A percentile compares a stretch with the other conserved stretches of the same genome.
Conservation (phyloP, 2,888 invertebrate genomes). For the Congeria kusceri region DNA sequence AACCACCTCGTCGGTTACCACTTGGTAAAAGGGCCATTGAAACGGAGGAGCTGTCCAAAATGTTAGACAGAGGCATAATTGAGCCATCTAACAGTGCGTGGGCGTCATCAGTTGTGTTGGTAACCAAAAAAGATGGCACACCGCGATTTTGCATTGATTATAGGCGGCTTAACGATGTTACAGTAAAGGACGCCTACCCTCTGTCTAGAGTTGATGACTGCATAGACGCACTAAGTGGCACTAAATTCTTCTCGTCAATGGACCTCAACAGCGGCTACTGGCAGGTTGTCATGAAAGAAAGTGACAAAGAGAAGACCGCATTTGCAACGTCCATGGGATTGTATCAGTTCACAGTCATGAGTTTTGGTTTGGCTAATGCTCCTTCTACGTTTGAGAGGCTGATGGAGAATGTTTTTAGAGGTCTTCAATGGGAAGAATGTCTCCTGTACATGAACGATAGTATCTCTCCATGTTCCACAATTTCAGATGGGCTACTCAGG, state of each 20-base stretch:
- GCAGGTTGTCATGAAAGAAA: slow-evolving; percentile 49
- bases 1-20: slow-evolving; percentile 35
- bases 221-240: slow-evolving; percentile 30
- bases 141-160: slow-evolving; percentile 57
- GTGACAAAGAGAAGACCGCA: too few species aligned
- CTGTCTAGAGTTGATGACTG: slow-evolving; percentile 42
- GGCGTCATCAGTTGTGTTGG: slow-evolving; percentile 52
- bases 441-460: too few species aligned
- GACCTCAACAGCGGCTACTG: slow-evolving; percentile 63
- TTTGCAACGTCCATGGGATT: too few species aligned
- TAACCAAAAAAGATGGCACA: slow-evolving; percentile 46
- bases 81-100: slow-evolving; percentile 56
- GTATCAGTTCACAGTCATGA: too few species aligned
- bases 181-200: slow-evolving; percentile 35
- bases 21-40: slow-evolving; percentile 30
- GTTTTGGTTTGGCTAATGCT: too few species aligned
- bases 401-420: too few species aligned
- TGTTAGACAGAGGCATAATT: slow-evolving; percentile 46
- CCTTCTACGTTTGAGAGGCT: too few species aligned
- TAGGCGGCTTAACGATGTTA: slow-evolving; percentile 46
- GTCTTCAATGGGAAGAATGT: too few species aligned
- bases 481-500: too few species aligned
- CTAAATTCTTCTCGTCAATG: slow-evolving; percentile 54
- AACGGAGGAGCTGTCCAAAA: slow-evolving; percentile 32
- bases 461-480: too few species aligned